phyloP scores from a whole-genome alignment of 2,113 vertebrate species.

The Brachirus orientalis region DNA sequence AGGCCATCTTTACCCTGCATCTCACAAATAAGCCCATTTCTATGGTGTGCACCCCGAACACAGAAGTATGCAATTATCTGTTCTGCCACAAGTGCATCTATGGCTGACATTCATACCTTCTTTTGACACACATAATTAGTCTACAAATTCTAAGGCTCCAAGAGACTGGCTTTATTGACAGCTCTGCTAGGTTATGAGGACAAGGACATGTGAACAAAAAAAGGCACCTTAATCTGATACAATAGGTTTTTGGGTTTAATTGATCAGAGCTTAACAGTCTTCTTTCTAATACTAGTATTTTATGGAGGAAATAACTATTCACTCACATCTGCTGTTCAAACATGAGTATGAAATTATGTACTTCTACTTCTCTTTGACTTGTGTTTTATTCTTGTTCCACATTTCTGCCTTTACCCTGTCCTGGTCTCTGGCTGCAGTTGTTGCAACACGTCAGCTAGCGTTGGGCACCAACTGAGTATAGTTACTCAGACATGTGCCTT shows the following conservation, averaged over 20 bases:
- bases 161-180: constrained; percentile 66
- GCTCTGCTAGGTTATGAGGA: constrained; percentile 44
- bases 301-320: too few relatives aligned
- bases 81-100: constrained; percentile 77
- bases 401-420: too few relatives aligned
- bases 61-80: constrained; percentile 88
- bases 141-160: constrained; percentile 71
- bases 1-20: constrained; percentile 57
- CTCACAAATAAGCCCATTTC: constrained; percentile 87
- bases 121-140: constrained; percentile 83
- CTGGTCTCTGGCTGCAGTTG: not conserved
- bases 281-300: not conserved
- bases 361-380: not conserved
- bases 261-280: not conserved
- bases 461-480: too few relatives aligned
- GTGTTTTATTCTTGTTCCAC: too few relatives aligned
- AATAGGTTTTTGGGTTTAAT: too few relatives aligned
- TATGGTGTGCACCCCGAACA: constrained; percentile 83
- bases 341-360: too few relatives aligned
- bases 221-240: not conserved
- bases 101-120: constrained; percentile 84
- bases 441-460: too few relatives aligned
- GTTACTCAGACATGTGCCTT: too few relatives aligned
- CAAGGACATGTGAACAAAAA: not conserved
- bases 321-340: too few relatives aligned